Evolutionary conservation across 1,140 invertebrate species (phyloP), one percentile per base, ranked within the genome.

Genomic region (Antheraea pernyi): DNA sequence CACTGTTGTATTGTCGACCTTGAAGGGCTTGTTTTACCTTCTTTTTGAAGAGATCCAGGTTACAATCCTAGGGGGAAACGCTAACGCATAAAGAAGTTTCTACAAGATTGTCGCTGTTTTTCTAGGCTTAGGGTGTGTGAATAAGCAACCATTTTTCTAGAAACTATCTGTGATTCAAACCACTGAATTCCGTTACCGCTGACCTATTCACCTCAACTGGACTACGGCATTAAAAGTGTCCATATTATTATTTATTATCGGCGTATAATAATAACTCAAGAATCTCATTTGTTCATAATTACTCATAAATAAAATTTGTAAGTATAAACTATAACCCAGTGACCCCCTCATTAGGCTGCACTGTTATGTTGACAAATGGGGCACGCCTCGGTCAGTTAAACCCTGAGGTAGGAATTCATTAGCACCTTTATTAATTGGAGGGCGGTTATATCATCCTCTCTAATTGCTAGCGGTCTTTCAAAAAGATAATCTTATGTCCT

Each of bases 341-440:
- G 69, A 73, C 46, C 67, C 72, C 62, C 70, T 78, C 74, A 77
- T 86, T 83, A 85, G 80, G 81, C 69, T 75, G 75, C 75, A 53
- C 46, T 53, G 77, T 76, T 74, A 70, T 70, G 73, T 77, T 85
- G 78, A 90, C 82, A 87, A 90, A 88, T 87, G 81, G 82, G 80
- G 67, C 71, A 79, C 81, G 81, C 84, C 84, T 80, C 71, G 69
- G 19, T 36, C 66, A 69, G 65, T 22, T 53, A 69, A 60, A 63
- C 69, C 77, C 77, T 69, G 60, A 73, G 80, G 78, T 71, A 75
- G 64, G 64, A 79, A 83, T 83, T 81, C 79, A 85, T 86, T 84
- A 87, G 68, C 70, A 66, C 73, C 62, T 76, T 80, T 84, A 89
- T 83, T 86, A 89, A 88, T 89, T 86, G 80, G 66, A 64, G 78